A percentile compares a stretch with the other conserved stretches of the same genome.
Evolutionary conservation across 2,888 invertebrate genomes (phyloP).

Genomic region (Dermolepida albohirtum): DNA sequence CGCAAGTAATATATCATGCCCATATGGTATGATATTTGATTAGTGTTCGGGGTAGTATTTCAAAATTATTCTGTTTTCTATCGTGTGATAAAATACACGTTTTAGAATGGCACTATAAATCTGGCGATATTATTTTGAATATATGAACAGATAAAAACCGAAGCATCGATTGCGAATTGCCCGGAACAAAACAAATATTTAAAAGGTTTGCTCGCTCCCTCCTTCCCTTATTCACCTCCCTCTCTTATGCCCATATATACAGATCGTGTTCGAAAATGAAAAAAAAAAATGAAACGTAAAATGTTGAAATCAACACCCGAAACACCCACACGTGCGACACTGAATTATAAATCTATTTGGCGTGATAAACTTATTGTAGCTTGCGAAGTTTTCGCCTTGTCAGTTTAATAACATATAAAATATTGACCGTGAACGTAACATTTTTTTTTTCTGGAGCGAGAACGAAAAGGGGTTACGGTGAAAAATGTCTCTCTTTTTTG

Average conservation of each 20-base stretch:
- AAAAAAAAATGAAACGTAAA: too few relatives aligned
- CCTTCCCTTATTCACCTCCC: too few relatives aligned
- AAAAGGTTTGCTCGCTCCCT: neutral
- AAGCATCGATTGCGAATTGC: neutral
- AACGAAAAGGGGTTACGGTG: neutral
- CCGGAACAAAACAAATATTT: constrained; percentile 3
- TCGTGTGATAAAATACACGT: constrained; percentile 39
- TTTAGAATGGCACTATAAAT: constrained; percentile 38
- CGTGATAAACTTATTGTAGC: too few relatives aligned
- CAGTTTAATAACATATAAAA: too few relatives aligned
- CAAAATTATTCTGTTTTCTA: constrained; percentile 39
- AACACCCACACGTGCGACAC: too few relatives aligned
- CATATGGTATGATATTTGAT: constrained; percentile 38
- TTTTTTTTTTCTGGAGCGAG: too few relatives aligned
- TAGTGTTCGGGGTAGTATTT: constrained; percentile 37
- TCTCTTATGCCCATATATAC: too few relatives aligned
- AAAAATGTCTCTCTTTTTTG: constrained; percentile 11
- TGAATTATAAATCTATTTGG: too few relatives aligned
- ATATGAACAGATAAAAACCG: constrained; percentile 24
- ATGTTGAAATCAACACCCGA: too few relatives aligned
- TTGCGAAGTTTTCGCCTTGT: too few relatives aligned
- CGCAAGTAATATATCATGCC: constrained; percentile 35
- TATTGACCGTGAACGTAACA: too few relatives aligned
- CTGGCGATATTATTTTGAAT: constrained; percentile 33
- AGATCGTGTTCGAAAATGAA: too few relatives aligned